Base-by-base conservation (phyloP, 1,140 invertebrate species). In the Campoletis sonorensis region DNA sequence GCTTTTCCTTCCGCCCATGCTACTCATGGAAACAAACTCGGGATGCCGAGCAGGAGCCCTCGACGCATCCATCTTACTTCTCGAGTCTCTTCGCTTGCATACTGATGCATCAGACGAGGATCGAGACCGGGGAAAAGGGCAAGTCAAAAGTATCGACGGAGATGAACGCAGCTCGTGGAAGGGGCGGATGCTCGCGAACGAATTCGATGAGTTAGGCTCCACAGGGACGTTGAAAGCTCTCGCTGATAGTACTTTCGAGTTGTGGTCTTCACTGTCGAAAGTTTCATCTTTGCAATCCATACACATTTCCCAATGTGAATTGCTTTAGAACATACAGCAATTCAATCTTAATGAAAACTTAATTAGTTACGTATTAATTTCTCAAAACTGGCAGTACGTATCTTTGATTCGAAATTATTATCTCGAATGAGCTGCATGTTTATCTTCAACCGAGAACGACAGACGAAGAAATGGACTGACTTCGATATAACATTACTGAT, bases 11-110 rank as follows among this genome's bases (percentile, higher is more conserved):
- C 49, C 72, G 72, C 72, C 23, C 16, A 16, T 21, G 49, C 73
- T 61, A 11, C 51, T 40, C 30, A 76, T 84, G 84, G 79, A 84
- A 85, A 86, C 85, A 85, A 84, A 86, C 81, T 84, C 84, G 79
- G 81, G 70, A 58, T 82, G 81, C 84, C 84, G 82, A 23, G 83
- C 73, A 54, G 73, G 40, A 23, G 30, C 49, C 73, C 49, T 33
- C 73, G 73, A 61, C 45, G 51, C 86, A 91, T 90, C 85, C 85
- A 89, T 91, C 89, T 91, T 90, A 89, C 81, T 90, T 88, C 86
- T 83, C 81, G 79, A 81, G 30, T 80, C 61, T 77, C 75, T 45
- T 10, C 80, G 79, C 51, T 77, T 87, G 86, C 86, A 90, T 89
- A 86, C 81, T 87, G 89, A 90, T 91, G 86, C 84, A 85, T 77